Evolutionary conservation across 2,113 vertebrate species (phyloP).

Genomic region (Cricetomys ansorgei): DNA sequence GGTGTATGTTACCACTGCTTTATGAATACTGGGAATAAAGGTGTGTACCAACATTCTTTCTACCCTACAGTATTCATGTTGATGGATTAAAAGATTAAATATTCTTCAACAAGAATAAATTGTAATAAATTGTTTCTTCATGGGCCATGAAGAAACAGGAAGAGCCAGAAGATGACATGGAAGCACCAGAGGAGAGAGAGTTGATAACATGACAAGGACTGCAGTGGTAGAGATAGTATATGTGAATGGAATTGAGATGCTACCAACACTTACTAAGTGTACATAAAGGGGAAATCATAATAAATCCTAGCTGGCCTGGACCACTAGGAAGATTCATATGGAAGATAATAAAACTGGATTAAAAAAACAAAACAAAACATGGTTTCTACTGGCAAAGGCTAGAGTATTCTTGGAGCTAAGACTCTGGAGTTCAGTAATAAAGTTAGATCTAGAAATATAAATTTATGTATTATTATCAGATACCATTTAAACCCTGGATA

Average conservation of each 20-base stretch:
- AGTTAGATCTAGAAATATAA: not conserved
- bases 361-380: constrained; percentile 50
- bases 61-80: too few species aligned
- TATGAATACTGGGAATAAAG: too few species aligned
- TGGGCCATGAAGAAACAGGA: not conserved
- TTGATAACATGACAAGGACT: too few species aligned
- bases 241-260: not conserved
- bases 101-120: too few species aligned
- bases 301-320: not conserved
- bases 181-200: not conserved
- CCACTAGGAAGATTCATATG: not conserved
- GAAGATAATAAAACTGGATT: not conserved
- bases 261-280: not conserved
- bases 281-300: not conserved
- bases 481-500: constrained; percentile 10
- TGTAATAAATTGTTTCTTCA: too few species aligned
- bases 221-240: not conserved
- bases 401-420: not conserved
- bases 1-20: too few species aligned
- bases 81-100: too few species aligned
- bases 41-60: too few species aligned
- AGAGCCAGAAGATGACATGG: not conserved
- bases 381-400: not conserved
- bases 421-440: not conserved
- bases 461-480: not conserved